Evolutionary conservation across 2,888 invertebrate genomes (phyloP), one percentile per base, ranked within the genome.

Genomic region (Sarcophaga rosellei): DNA sequence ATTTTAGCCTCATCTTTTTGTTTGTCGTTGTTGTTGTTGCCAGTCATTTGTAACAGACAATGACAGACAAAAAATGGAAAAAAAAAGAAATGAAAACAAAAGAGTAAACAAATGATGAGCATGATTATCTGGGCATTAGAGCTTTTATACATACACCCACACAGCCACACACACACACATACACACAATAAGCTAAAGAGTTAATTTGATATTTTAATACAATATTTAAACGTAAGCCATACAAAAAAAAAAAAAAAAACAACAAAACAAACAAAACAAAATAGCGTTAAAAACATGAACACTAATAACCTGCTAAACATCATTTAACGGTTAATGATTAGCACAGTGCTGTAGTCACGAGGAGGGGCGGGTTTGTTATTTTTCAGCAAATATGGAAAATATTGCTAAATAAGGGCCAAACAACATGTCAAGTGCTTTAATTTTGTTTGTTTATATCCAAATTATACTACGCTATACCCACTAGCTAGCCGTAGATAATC

Each of bases 181-280:
- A 45, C 76, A 66, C 82, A 72, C 76, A 75, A 25, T 72, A 63
- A 63, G 65, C 53, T 63, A 77, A 77, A 68, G 84, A 86, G 81
- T 84, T 84, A 84, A 86, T 84, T 78, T 86, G 74, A 80, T 35
- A 35, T 83, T 80, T 86, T 78, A 83, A 81, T 86, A 83, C 69
- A 59, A 77, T 70, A 84, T 81, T 75, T 70, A 84, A 79, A 69
- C 35, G 35, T 35, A 35, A 35, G 35, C 35, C 35, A 35, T 35
- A 35, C 35, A 35, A 35, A 8, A 35, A 35, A 6, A 8, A 35
- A 35, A 35, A 8, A 35, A 35, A 6, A 8, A 35, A 25, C 35
- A 35, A 35, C 35, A 35, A 35, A 35, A 1, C 17, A 45, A 45
- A 62, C n/a, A 63, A 63, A 73, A 65, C 4, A 21, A 25, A 77